Evolutionary conservation across 2,113 vertebrate genomes (phyloP).

Genomic region (Chloropsis hardwickii): DNA sequence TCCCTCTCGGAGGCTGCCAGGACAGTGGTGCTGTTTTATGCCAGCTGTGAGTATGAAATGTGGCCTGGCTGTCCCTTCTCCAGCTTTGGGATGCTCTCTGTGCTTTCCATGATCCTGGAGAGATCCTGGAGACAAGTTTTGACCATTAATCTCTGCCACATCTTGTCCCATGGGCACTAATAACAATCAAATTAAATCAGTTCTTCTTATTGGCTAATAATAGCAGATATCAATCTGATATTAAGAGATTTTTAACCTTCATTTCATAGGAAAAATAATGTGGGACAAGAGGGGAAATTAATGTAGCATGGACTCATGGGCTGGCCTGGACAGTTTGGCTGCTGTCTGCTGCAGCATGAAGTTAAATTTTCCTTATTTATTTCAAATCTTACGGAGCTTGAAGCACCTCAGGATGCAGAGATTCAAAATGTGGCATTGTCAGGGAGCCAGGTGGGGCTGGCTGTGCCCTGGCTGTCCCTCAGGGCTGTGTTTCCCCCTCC

Average conservation of each 20-base stretch:
- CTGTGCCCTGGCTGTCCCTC: background rate
- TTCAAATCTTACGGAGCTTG: background rate
- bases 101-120: background rate
- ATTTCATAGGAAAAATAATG: background rate
- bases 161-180: background rate
- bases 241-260: background rate
- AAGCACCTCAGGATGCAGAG: background rate
- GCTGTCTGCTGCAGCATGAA: background rate
- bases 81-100: background rate
- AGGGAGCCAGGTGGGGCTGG: background rate
- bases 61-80: background rate
- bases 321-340: background rate
- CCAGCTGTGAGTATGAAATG: slow-evolving; percentile 82
- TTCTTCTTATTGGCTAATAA: background rate
- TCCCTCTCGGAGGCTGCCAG: slow-evolving; percentile 56
- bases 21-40: slow-evolving; percentile 86
- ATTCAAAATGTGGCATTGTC: fast-evolving
- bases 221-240: background rate
- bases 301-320: background rate
- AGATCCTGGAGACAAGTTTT: background rate
- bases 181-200: background rate
- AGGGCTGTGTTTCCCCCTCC: background rate
- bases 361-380: background rate
- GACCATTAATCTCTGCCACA: background rate
- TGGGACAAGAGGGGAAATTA: background rate